phyloP scores from a whole-genome alignment of 2,888 invertebrate species.

The Boloria euphrosyne region DNA sequence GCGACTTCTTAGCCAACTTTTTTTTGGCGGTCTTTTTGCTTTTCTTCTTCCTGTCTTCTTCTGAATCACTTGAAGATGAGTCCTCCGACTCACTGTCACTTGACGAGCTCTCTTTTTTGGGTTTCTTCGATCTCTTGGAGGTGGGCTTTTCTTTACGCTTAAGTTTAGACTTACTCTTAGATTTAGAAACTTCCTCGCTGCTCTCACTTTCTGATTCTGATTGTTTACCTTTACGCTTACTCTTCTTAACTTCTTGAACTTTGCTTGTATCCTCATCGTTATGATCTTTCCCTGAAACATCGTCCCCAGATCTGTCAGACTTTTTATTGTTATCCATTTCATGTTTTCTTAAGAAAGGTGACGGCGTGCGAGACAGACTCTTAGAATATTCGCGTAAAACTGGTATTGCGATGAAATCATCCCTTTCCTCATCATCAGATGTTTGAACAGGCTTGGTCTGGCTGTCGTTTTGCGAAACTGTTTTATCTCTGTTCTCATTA shows the following conservation, averaged over 20 bases:
- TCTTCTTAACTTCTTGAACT: constrained; percentile 67
- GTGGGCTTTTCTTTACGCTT: constrained; percentile 81
- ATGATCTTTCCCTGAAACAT: constrained; percentile 75
- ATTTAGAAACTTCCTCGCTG: constrained; percentile 69
- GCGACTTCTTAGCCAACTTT: constrained; percentile 73
- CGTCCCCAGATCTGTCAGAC: constrained; percentile 68
- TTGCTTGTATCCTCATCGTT: constrained; percentile 64
- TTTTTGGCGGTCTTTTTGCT: constrained; percentile 75
- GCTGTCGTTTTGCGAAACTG: constrained; percentile 56
- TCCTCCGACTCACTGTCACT: constrained; percentile 79
- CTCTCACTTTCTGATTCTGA: constrained; percentile 76
- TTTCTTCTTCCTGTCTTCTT: constrained; percentile 78
- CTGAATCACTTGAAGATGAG: constrained; percentile 77
- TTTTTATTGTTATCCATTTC: constrained; percentile 80
- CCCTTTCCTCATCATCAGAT: constrained; percentile 72
- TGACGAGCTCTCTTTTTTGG: constrained; percentile 74
- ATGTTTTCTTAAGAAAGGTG: constrained; percentile 89
- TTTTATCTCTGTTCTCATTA: constrained; percentile 55
- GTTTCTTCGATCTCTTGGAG: constrained; percentile 79
- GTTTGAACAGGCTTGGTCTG: constrained; percentile 59
- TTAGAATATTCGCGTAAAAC: constrained; percentile 83
- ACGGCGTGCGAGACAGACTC: constrained; percentile 92
- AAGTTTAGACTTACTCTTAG: constrained; percentile 70
- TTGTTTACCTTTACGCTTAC: constrained; percentile 80
- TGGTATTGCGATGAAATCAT: constrained; percentile 68